Percentiles rank a stretch among this genome's conserved stretches.
These are phyloP conservation scores for Drosophila limbata DNA, from an alignment of 2,888 invertebrate species.

Conservation along the genomic window DNA sequence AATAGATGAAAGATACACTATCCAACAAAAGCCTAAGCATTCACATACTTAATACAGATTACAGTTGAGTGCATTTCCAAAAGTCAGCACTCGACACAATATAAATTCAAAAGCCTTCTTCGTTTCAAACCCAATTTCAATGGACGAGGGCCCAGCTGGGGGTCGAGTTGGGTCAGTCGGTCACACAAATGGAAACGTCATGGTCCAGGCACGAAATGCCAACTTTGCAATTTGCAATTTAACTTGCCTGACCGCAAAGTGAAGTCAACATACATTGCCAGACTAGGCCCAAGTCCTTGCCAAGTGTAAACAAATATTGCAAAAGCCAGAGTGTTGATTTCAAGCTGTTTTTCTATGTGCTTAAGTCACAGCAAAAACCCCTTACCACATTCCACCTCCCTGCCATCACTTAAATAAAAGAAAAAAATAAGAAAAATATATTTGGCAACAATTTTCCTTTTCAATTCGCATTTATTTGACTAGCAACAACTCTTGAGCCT, in stretches of 20 bases:
- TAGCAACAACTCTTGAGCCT: slow-evolving; percentile 18
- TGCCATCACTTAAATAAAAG: slow-evolving; percentile 1
- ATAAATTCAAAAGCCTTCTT: slow-evolving; percentile 69
- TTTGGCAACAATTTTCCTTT: slow-evolving; percentile 36
- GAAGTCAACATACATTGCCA: slow-evolving; percentile 57
- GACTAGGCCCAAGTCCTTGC: slow-evolving; percentile 20
- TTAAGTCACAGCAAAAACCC: slow-evolving; percentile 18
- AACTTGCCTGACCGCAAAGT: slow-evolving; percentile 63
- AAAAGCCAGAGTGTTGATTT: slow-evolving; percentile 64
- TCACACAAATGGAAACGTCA: slow-evolving; percentile 72
- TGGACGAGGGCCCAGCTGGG: slow-evolving; percentile 66
- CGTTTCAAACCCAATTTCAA: slow-evolving; percentile 60
- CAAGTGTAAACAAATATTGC: slow-evolving; percentile 41
- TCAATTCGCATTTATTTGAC: slow-evolving; percentile 49
- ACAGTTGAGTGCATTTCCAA: slow-evolving; percentile 79
- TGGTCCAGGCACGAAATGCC: slow-evolving; percentile 60
- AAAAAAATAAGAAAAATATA: slow-evolving; percentile 23
- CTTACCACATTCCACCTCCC: no score
- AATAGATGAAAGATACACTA: neutral
- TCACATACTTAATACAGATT: slow-evolving; percentile 70
- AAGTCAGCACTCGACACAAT: slow-evolving; percentile 76
- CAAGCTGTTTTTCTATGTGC: slow-evolving; percentile 26
- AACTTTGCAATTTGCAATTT: slow-evolving; percentile 78
- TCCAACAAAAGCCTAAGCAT: slow-evolving; percentile 13
- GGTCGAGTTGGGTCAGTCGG: slow-evolving; percentile 54